Base-by-base conservation (phyloP, 2,888 invertebrate genomes). In the Helobdella robusta region DNA sequence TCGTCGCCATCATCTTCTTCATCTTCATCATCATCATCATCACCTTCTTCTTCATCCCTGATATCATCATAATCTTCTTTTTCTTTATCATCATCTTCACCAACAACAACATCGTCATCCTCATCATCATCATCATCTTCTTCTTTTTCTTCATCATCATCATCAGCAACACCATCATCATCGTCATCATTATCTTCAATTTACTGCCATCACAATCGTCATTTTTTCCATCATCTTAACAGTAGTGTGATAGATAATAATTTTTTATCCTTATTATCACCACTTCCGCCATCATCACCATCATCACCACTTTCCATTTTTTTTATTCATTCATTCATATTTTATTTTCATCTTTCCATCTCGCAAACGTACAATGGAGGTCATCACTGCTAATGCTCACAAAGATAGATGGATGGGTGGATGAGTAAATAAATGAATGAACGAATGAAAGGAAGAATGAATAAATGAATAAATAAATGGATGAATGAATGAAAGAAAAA, bases 21-120 rank as follows among this genome's bases (percentile, higher is more conserved):
- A 46, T 36, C 60, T 11, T 59, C 60, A 59, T 59, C 59, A 59
- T 59, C 59, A 59, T 59, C 59, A 30, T 59, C 59, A 59, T 59
- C 59, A 59, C 30, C 59, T 28, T 59, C 59, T 28, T 34, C 59
- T 28, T 34, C 59, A 59, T 59, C 59, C 15, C 32, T 32, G 20
- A 15, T 32, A 59, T 59, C 25, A 59, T 59, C 59, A 59, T 34
- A 11, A 59, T 40, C 44, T 15, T 40, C 44, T 15, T 40, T 15
- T 15, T 40, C 44, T 15, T 40, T 15, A 40, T 40, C 44, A 40
- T 40, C 44, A 40, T 40, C 44, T 15, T 40, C 44, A 40, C 15
- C 44, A 40, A 15, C 44, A 40, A 15, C 44, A 40, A 15, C 44
- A 40, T 40, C 44, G 15, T 40, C 44, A 40, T 40, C 44, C 8